Evolutionary conservation across 2,888 invertebrate species (phyloP).

Genomic region (Pristionchus fissidentatus): DNA sequence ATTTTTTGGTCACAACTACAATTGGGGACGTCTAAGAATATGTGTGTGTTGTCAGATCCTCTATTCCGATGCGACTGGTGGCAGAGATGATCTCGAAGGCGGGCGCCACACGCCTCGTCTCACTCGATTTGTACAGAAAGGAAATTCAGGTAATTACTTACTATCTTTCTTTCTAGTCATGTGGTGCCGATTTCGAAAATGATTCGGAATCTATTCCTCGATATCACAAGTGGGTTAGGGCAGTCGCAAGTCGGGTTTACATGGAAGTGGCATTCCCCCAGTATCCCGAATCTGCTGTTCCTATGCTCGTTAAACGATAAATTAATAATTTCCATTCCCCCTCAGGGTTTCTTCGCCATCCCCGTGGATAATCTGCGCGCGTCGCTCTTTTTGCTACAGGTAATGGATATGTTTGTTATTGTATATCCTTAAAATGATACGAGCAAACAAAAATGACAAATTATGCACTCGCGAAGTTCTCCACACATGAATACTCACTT

Average conservation of each 20-base stretch:
- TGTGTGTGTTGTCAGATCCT: too few species aligned
- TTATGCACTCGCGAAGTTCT: too few species aligned
- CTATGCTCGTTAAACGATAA: too few species aligned
- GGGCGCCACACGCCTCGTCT: constrained; percentile 92
- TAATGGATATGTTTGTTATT: not conserved
- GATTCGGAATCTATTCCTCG: not conserved
- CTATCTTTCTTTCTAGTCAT: not conserved
- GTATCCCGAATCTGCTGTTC: too few species aligned
- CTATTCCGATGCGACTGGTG: constrained; percentile 93
- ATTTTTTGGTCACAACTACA: too few species aligned
- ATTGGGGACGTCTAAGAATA: too few species aligned
- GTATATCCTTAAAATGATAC: not conserved
- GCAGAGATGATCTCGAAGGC: constrained; percentile 92
- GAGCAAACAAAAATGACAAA: too few species aligned
- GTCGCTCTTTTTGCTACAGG: constrained; percentile 92
- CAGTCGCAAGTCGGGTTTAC: too few species aligned
- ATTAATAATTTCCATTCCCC: not conserved
- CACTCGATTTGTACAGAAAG: constrained; percentile 90
- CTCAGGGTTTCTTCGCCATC: constrained; percentile 96
- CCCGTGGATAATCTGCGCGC: constrained; percentile 97
- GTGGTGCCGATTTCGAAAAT: not conserved
- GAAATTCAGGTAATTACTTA: constrained; percentile 56
- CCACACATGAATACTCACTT: too few species aligned
- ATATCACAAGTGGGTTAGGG: too few species aligned
- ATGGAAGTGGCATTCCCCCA: too few species aligned